Conservation (phyloP, 2,797 vertebrate genomes). For the Botia kubotai region DNA sequence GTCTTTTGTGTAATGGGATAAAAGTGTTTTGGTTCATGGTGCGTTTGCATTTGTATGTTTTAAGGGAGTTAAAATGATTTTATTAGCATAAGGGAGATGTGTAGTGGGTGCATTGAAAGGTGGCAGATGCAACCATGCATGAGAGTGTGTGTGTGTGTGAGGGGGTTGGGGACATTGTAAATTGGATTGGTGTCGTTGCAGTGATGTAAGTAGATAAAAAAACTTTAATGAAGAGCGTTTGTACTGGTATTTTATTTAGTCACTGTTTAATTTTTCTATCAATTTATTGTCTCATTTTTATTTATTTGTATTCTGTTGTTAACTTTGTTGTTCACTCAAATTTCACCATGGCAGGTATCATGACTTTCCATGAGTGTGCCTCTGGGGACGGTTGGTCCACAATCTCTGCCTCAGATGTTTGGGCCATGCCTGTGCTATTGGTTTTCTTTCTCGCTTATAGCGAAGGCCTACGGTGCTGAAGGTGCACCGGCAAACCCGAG, state of each 20-base stretch:
- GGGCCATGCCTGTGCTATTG: too few species aligned
- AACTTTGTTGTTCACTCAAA: too few species aligned
- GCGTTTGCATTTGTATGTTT: neutral
- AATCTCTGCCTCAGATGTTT: too few species aligned
- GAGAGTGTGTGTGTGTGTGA: constrained; percentile 12
- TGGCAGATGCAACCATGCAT: neutral
- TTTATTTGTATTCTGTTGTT: too few species aligned
- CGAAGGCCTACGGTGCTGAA: too few species aligned
- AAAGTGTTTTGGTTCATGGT: constrained; percentile 9
- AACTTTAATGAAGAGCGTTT: neutral
- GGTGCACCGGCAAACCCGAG: too few species aligned
- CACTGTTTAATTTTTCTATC: too few species aligned
- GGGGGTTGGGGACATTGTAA: neutral
- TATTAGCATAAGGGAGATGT: constrained; percentile 10
- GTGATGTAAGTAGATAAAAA: constrained; percentile 7
- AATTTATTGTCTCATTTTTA: too few species aligned
- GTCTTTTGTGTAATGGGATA: constrained; percentile 2
- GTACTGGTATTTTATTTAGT: neutral
- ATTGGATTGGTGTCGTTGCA: constrained; percentile 42
- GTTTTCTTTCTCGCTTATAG: too few species aligned
- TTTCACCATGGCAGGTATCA: too few species aligned
- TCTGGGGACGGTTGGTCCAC: too few species aligned
- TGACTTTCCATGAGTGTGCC: too few species aligned
- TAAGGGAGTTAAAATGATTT: constrained; percentile 4
- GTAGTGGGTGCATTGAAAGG: constrained; percentile 16